Base-by-base conservation (phyloP, 2,797 vertebrate genomes). In the Botia kubotai region DNA sequence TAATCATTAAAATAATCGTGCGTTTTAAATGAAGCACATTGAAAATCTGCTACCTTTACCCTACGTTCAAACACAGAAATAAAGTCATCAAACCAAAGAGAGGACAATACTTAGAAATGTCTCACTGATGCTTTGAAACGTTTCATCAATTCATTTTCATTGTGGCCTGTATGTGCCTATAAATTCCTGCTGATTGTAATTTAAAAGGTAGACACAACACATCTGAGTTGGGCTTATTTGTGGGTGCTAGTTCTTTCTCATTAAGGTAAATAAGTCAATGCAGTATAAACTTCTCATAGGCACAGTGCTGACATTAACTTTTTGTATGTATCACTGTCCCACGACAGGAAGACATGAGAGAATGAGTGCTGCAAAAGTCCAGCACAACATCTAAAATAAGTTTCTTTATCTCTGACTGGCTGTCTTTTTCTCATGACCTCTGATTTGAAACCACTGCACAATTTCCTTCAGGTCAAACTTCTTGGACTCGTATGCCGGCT, bases 361-460 rank as follows among this genome's bases (percentile, higher is more conserved):
- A 17, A 87, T 23, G 39, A 92, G 85, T 1, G 90, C 87, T 6
- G 88, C 80, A 63, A 3, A 95, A 77, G 26, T 95, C 87, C 16
- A 91, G 80, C 23, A 94, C 19, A 14, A 89, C 39, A 50, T 94
- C 86, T 50, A 93, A 85, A 0, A 95, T 13, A 4, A 93, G 81
- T 33, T 67, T 86, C 60, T 33, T 58, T 1, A 87, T 0, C 11
- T 79, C 81, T 0, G 82, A 89, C 21, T n/a, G 72, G 2, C 60
- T 79, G 1, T 68, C 58, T 63, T 94, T 69, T 75, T 89, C 68
- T 95, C 95, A 0, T 95, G 94, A 23, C 97, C 97, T 50, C 14
- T 94, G 85, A 84, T 88, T 88, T 89, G 93, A 89, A 98, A 99
- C 97, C 97, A 99, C 3, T 95, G 91, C 0, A 98, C 95, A 12